phyloP scores from a whole-genome alignment of 2,797 vertebrate species.

The Cynopterus sphinx region DNA sequence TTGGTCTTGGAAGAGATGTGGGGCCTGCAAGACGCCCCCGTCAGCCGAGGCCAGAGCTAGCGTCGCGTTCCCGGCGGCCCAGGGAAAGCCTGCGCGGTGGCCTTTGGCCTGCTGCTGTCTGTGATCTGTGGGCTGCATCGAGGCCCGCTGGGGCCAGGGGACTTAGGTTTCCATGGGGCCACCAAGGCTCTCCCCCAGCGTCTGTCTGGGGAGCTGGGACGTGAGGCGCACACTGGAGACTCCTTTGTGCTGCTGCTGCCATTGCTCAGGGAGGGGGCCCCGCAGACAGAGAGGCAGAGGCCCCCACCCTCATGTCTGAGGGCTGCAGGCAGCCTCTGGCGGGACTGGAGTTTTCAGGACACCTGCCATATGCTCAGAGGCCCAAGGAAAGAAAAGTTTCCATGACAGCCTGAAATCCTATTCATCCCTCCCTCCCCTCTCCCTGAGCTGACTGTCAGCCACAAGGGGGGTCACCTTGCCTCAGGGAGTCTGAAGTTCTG shows the following conservation, averaged over 20 bases:
- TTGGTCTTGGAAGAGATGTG: background rate
- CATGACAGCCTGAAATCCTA: slow-evolving; percentile 67
- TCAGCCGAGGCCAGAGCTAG: background rate
- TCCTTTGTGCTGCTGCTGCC: slow-evolving; percentile 39
- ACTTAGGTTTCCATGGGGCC: slow-evolving; percentile 60
- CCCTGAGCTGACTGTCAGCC: background rate
- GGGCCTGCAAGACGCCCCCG: background rate
- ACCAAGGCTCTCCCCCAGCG: background rate
- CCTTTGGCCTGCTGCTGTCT: slow-evolving; percentile 52
- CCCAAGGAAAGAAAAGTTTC: slow-evolving; percentile 85
- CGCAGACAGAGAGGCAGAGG: background rate
- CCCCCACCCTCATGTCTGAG: background rate
- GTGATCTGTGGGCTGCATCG: slow-evolving; percentile 47
- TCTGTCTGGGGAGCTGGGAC: slow-evolving; percentile 28
- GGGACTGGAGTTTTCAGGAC: slow-evolving; percentile 83
- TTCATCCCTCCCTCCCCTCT: background rate
- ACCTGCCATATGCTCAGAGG: slow-evolving; percentile 89
- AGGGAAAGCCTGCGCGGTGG: accelerated
- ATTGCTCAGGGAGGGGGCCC: background rate
- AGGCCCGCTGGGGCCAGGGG: background rate
- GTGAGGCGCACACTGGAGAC: background rate
- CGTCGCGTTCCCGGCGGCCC: background rate
- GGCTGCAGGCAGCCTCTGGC: slow-evolving; percentile 53
- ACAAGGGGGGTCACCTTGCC: background rate
- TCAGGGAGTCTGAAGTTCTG: background rate